Evolutionary conservation across 1,140 invertebrate species (phyloP).

Genomic region (Heliconius himera): DNA sequence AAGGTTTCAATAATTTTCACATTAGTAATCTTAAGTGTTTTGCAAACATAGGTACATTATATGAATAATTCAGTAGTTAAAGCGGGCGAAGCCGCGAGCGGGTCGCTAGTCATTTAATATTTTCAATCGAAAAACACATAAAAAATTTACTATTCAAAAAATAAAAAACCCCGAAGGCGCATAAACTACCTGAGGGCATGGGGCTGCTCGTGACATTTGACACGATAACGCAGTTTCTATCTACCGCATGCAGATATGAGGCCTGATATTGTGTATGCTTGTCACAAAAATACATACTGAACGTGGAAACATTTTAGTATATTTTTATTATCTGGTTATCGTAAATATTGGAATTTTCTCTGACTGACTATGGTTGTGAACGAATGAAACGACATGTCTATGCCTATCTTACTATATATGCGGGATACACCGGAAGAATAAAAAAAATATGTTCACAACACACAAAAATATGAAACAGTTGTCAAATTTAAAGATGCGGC

Average conservation of each 20-base stretch:
- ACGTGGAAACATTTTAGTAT: not conserved
- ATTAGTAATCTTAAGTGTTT: too few species aligned
- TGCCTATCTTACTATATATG: too few species aligned
- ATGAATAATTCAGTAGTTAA: too few species aligned
- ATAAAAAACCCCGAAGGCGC: not conserved
- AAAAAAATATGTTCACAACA: too few species aligned
- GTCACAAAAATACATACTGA: not conserved
- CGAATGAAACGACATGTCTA: too few species aligned
- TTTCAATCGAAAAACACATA: not conserved
- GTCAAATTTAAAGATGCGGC: too few species aligned
- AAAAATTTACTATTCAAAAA: not conserved
- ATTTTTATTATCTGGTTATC: not conserved
- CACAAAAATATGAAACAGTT: too few species aligned
- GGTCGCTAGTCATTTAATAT: not conserved
- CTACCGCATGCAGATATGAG: conserved; percentile 12
- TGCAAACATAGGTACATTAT: too few species aligned
- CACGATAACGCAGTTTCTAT: conserved; percentile 21
- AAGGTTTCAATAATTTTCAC: too few species aligned
- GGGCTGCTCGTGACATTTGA: conserved; percentile 14
- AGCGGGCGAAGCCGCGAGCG: too few species aligned
- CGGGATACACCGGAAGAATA: too few species aligned
- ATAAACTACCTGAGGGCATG: conserved; percentile 23
- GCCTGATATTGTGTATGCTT: conserved; percentile 16
- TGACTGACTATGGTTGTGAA: too few species aligned
- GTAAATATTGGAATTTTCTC: not conserved